These are phyloP conservation scores for Drosophila falleni DNA, from an alignment of 2,888 invertebrate species.

Conservation along the genomic window DNA sequence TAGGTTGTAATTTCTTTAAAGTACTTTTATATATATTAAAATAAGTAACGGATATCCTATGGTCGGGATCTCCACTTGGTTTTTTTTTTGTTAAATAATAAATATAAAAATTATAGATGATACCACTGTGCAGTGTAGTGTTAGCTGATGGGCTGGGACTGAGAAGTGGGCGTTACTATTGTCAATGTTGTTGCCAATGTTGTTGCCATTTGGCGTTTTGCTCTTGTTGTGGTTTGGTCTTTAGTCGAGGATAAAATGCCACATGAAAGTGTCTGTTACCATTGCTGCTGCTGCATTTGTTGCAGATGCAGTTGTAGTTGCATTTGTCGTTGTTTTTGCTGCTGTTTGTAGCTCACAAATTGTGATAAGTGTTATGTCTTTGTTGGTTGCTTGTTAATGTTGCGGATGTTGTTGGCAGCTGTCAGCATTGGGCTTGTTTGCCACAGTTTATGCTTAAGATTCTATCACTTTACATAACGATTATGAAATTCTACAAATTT, in stretches of 20 bases:
- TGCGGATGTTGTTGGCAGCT: constrained; percentile 27
- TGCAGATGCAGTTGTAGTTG: background rate
- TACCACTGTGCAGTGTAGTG: constrained; percentile 18
- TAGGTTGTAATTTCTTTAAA: too few species aligned
- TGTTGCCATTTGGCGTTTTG: constrained; percentile 34
- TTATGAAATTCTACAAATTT: constrained; percentile 32
- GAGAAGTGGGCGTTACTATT: constrained; percentile 29
- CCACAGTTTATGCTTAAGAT: constrained; percentile 27
- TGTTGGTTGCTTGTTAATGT: constrained; percentile 13
- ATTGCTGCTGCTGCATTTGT: background rate
- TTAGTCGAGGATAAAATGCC: constrained; percentile 43
- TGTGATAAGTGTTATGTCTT: constrained; percentile 66
- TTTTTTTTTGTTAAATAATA: too few species aligned
- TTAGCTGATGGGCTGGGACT: constrained; percentile 7
- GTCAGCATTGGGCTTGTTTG: constrained; percentile 13
- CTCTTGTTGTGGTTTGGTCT: constrained; percentile 54
- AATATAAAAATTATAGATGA: background rate
- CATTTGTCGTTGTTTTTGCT: background rate
- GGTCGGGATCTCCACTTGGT: too few species aligned
- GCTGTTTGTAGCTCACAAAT: constrained; percentile 48
- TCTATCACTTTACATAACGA: constrained; percentile 37
- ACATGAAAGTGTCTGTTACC: constrained; percentile 43
- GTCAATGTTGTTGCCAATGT: constrained; percentile 39
- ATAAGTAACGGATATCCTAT: too few species aligned
- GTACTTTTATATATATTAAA: too few species aligned